phyloP scores from a whole-genome alignment of 2,797 vertebrate species.

The Cygnus olor region DNA sequence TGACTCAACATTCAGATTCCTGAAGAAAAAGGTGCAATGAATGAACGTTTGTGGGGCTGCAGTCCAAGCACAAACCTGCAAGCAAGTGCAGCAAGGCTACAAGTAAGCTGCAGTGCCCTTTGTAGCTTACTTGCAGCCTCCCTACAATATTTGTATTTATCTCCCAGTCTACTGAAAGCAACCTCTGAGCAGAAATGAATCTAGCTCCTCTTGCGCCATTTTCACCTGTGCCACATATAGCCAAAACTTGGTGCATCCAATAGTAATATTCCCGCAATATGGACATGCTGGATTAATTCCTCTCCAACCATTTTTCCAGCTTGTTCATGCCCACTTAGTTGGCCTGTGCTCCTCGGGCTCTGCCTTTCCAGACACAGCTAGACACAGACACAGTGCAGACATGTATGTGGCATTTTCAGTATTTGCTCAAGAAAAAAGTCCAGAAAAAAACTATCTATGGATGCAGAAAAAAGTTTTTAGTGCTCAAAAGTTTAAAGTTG shows the following conservation, averaged over 20 bases:
- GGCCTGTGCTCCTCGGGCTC: neutral
- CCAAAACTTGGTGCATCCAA: neutral
- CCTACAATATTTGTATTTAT: neutral
- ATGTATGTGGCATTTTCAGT: neutral
- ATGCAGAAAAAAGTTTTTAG: neutral
- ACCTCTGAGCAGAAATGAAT: neutral
- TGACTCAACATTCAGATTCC: too few relatives aligned
- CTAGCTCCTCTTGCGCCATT: neutral
- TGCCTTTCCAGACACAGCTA: neutral
- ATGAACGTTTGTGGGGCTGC: too few relatives aligned
- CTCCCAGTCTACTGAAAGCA: neutral
- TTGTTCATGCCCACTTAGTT: neutral
- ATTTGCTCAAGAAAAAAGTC: neutral
- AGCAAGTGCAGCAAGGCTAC: too few relatives aligned
- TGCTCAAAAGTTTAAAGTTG: neutral
- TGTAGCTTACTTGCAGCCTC: neutral
- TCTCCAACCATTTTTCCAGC: neutral
- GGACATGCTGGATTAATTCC: neutral
- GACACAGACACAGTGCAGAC: neutral
- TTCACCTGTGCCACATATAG: neutral
- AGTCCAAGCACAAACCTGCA: too few relatives aligned
- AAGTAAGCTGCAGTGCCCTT: too few relatives aligned
- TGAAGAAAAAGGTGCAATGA: too few relatives aligned
- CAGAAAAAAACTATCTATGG: neutral
- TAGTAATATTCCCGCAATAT: neutral